Evolutionary conservation across 2,888 invertebrate genomes (phyloP).

Genomic region (Tipula helvola): DNA sequence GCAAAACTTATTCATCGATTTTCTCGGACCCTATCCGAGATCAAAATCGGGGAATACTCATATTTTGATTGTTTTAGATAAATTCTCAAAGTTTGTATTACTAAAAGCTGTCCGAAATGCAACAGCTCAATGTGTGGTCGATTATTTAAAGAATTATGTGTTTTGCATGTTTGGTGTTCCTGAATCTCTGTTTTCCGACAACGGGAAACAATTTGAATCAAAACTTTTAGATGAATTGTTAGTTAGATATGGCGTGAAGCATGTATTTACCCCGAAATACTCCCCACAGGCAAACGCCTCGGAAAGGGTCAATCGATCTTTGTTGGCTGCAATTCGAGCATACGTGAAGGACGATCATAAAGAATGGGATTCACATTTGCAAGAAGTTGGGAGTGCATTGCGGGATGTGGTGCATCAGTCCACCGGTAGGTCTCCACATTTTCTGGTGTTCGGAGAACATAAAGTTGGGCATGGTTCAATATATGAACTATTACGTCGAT

Average conservation of each 20-base stretch:
- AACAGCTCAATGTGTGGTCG: no score
- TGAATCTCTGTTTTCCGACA: not conserved
- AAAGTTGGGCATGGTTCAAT: no score
- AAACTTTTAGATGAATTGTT: not conserved
- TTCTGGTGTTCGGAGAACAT: no score
- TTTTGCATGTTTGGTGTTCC: not conserved
- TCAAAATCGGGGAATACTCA: not conserved
- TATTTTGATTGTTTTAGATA: no score
- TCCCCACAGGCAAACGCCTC: not conserved
- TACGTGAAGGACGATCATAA: no score
- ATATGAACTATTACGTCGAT: no score
- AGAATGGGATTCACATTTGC: no score
- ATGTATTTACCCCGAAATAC: not conserved
- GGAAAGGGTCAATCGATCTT: not conserved
- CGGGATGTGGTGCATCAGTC: no score
- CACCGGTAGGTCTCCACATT: no score
- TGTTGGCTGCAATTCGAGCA: not conserved
- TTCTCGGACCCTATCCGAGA: not conserved
- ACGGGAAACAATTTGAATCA: not conserved
- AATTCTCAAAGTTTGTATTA: no score
- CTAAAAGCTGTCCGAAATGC: no score
- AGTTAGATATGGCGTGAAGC: not conserved
- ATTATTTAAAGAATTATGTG: not conserved
- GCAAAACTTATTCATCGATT: not conserved
- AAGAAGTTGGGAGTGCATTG: no score